Base-by-base conservation (phyloP, 2,113 vertebrate genomes). In the Cyphomyrus discorhynchus region DNA sequence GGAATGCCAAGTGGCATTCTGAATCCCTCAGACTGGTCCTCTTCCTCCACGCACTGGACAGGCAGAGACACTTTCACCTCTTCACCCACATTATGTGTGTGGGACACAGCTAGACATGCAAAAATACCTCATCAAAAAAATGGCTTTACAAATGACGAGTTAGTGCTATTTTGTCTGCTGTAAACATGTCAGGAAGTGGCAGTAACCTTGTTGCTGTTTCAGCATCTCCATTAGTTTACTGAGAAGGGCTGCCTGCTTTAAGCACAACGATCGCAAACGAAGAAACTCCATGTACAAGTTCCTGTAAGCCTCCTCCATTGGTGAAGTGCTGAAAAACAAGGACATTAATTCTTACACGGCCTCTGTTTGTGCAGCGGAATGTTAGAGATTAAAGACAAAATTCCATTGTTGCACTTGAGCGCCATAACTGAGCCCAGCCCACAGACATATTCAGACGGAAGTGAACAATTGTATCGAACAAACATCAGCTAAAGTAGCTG, bases 191-290 rank as follows among this genome's bases (percentile, higher is more conserved):
- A 3, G 27, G 10, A 11, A 4, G 10, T 31, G 4, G 19, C 15
- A 83, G 50, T 11, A 24, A 95, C 94, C 95, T 94, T 93, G 93
- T 5, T 93, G 93, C 62, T 90, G 93, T 89, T 94, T 92, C 90
- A 95, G 88, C 3, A 92, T 90, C 46, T 91, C 27, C 46, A 90
- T 93, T 89, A 97, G 94, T 77, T 95, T 92, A 74, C 92, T 94
- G 5, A 98, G 93, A 85, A 98, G 94, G 53, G 96, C 92, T 0
- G 96, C 94, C 91, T 98, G 97, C 92, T 92, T 95, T 24, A 93
- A 42, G 62, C 97, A 97, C 70, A 98, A 91, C 1, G 95, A 92
- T 92, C 91, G 96, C 89, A 98, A 94, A 53, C 77, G 62, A 35
- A 95, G 58, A 49, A 97, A 95, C 94, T 97, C 94, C 92, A 92